Evolutionary conservation across 2,888 invertebrate species (phyloP).

Genomic region (Anoncus sp.): DNA sequence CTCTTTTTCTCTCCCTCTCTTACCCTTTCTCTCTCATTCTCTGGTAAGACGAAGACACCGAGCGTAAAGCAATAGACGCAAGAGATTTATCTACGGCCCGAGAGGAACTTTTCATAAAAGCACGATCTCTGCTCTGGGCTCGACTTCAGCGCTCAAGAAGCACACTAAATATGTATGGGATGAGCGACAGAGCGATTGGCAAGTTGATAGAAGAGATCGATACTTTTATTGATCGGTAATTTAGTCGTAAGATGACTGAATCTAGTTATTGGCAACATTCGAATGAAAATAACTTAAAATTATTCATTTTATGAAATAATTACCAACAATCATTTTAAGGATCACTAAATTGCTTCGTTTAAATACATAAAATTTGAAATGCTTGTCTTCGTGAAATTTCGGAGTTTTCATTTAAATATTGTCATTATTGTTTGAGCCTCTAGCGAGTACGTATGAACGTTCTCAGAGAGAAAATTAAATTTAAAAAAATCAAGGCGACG

Average conservation of each 20-base stretch:
- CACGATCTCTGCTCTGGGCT: constrained; percentile 6
- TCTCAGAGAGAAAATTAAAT: too few species aligned
- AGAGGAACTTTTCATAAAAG: constrained; percentile 58
- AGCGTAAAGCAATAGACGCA: constrained; percentile 53
- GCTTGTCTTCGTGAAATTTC: too few species aligned
- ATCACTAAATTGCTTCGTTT: too few species aligned
- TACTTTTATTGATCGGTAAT: background rate
- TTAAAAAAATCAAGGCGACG: too few species aligned
- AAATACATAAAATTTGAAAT: too few species aligned
- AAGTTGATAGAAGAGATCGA: background rate
- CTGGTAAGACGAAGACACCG: constrained; percentile 26
- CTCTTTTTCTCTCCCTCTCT: too few species aligned
- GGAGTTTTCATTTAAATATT: background rate
- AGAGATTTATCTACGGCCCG: constrained; percentile 52
- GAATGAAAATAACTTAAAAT: too few species aligned
- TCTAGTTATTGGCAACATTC: background rate
- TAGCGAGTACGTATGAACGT: too few species aligned
- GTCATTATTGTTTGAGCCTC: too few species aligned
- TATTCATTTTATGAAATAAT: too few species aligned
- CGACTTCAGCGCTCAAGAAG: constrained; percentile 1
- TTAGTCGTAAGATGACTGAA: background rate
- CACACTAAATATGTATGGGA: constrained; percentile 16
- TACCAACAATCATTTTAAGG: too few species aligned
- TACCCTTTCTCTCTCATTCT: background rate
- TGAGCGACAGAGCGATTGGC: background rate